A percentile compares a stretch with the other conserved stretches of the same genome.
These are phyloP conservation scores for Clarias macrocephalus DNA, from an alignment of 2,113 vertebrate genomes.

Conservation along the genomic window DNA sequence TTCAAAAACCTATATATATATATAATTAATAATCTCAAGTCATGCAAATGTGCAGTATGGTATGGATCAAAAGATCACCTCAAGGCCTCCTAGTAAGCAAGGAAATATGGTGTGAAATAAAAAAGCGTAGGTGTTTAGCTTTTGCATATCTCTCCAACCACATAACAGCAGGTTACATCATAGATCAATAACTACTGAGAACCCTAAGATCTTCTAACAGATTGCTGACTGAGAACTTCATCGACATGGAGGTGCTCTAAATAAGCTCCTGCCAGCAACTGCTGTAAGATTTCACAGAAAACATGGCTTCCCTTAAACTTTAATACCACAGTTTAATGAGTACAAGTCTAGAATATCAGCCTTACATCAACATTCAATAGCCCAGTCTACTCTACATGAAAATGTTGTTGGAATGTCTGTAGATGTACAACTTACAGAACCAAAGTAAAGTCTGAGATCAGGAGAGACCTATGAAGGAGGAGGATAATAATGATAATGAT, in stretches of 20 bases:
- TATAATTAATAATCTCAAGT: background rate
- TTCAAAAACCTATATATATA: no score
- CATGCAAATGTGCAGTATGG: background rate
- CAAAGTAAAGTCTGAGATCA: no score
- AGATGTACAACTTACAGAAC: no score
- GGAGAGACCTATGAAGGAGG: no score
- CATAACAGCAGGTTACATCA: background rate
- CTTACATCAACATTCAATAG: background rate
- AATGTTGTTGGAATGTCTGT: no score
- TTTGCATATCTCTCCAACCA: no score
- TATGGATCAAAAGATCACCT: background rate
- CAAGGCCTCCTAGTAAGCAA: background rate
- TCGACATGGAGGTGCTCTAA: background rate
- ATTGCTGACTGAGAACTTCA: background rate
- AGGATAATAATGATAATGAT: no score
- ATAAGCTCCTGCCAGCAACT: background rate
- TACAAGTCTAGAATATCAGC: background rate
- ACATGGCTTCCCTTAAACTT: background rate
- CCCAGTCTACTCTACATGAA: background rate
- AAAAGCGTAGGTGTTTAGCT: background rate
- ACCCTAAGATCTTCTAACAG: background rate
- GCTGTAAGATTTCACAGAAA: background rate
- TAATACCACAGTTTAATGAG: background rate
- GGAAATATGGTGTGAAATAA: background rate
- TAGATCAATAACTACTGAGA: background rate